Evolutionary conservation across 2,888 invertebrate genomes (phyloP).

Genomic region (Temnothorax ravouxi): DNA sequence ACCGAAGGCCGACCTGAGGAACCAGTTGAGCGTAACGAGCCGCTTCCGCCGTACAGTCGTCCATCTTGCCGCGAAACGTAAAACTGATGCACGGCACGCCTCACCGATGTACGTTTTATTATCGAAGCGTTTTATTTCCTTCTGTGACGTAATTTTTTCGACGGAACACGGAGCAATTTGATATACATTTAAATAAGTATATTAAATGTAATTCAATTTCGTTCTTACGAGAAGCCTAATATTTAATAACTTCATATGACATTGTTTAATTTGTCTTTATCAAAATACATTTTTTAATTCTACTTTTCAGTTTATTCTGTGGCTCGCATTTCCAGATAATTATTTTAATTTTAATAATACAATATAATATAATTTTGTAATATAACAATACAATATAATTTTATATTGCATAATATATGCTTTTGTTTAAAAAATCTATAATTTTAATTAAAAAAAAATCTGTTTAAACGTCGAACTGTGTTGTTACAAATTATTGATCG

Average conservation of each 20-base stretch:
- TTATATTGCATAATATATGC: neutral
- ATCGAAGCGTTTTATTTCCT: conserved; percentile 36
- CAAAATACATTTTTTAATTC: neutral
- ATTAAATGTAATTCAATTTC: neutral
- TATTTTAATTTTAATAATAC: neutral
- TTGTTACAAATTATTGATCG: neutral
- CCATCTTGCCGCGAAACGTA: conserved; percentile 52
- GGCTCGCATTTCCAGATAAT: neutral
- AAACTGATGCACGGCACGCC: conserved; percentile 39
- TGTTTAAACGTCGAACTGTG: neutral
- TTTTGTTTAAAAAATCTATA: too few relatives aligned
- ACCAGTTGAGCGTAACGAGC: conserved; percentile 54
- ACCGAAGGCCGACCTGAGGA: conserved; percentile 46
- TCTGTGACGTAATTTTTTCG: conserved; percentile 23
- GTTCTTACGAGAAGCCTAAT: neutral
- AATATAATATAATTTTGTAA: neutral
- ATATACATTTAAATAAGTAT: conserved; percentile 1
- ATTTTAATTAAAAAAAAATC: too few relatives aligned
- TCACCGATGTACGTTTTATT: neutral
- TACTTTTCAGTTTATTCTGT: neutral
- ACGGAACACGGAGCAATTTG: neutral
- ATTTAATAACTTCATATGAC: neutral
- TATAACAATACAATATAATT: neutral
- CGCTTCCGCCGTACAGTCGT: conserved; percentile 54
- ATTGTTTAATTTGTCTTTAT: neutral